phyloP scores from a whole-genome alignment of 2,888 invertebrate species.

The Sinotaia quadrata region DNA sequence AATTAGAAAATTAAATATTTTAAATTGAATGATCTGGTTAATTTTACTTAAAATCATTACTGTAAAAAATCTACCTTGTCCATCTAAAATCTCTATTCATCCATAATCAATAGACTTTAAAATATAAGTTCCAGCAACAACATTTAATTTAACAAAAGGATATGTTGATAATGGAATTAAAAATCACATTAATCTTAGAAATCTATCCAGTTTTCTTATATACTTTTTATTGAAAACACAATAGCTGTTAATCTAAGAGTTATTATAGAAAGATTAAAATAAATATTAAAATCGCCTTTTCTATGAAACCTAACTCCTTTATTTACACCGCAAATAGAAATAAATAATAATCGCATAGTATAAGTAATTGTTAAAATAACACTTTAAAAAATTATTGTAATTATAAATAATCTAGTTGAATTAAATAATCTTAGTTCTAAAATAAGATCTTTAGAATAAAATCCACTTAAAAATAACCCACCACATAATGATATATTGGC shows the following conservation, averaged over 20 bases:
- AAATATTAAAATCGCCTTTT: slow-evolving; percentile 12
- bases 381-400: slow-evolving; percentile 15
- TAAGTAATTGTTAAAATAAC: slow-evolving; percentile 26
- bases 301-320: background rate
- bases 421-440: slow-evolving; percentile 38
- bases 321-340: slow-evolving; percentile 5
- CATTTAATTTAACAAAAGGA: background rate
- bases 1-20: background rate
- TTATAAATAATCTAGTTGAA: background rate
- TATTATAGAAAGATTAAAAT: slow-evolving; percentile 5
- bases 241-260: background rate
- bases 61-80: slow-evolving; percentile 23
- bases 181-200: slow-evolving; percentile 22
- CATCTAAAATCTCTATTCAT: slow-evolving; percentile 37
- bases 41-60: background rate
- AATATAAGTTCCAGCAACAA: slow-evolving; percentile 16
- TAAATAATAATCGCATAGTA: slow-evolving; percentile 25
- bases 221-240: background rate
- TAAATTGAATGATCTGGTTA: background rate
- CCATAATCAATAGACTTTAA: slow-evolving; percentile 40
- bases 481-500: slow-evolving; percentile 52
- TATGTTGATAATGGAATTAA: slow-evolving; percentile 8
- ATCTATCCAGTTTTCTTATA: background rate
- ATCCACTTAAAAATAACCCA: slow-evolving; percentile 60
- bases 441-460: slow-evolving; percentile 65